Evolutionary conservation across 2,888 invertebrate species (phyloP).

Genomic region (Achlya flavicornis): DNA sequence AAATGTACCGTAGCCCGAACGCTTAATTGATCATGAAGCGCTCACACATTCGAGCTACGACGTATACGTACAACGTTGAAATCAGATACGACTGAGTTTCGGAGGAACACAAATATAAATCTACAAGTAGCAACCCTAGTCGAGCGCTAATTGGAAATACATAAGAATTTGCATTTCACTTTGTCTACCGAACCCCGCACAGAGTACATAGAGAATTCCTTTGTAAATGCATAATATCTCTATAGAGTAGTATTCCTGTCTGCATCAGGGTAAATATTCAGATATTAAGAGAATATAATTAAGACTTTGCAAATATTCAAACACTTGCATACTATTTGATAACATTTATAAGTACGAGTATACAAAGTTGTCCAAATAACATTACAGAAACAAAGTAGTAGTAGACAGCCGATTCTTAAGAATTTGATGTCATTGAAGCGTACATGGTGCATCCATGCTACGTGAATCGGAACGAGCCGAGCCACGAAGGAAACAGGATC

Average conservation of each 20-base stretch:
- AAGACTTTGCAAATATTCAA: not conserved
- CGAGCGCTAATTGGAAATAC: constrained; percentile 76
- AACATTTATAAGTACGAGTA: not conserved
- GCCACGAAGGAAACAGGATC: too few species aligned
- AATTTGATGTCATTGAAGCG: too few species aligned
- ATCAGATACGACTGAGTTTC: not conserved
- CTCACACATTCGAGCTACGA: too few species aligned
- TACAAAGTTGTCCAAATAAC: too few species aligned
- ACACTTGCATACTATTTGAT: not conserved
- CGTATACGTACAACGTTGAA: not conserved
- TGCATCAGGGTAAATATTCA: not conserved
- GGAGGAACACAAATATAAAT: not conserved
- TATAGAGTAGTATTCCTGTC: not conserved
- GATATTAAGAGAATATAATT: not conserved
- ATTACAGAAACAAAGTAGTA: too few species aligned
- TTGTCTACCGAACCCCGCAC: constrained; percentile 64
- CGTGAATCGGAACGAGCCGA: too few species aligned
- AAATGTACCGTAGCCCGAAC: too few species aligned
- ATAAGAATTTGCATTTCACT: constrained; percentile 81
- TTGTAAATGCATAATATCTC: constrained; percentile 41
- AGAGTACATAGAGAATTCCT: constrained; percentile 54
- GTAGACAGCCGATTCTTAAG: too few species aligned
- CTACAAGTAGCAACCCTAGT: constrained; percentile 33
- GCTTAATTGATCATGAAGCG: too few species aligned
- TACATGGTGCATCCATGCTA: too few species aligned